Base-by-base conservation (phyloP, 2,888 invertebrate species). In the Ryuthela nishihirai region DNA sequence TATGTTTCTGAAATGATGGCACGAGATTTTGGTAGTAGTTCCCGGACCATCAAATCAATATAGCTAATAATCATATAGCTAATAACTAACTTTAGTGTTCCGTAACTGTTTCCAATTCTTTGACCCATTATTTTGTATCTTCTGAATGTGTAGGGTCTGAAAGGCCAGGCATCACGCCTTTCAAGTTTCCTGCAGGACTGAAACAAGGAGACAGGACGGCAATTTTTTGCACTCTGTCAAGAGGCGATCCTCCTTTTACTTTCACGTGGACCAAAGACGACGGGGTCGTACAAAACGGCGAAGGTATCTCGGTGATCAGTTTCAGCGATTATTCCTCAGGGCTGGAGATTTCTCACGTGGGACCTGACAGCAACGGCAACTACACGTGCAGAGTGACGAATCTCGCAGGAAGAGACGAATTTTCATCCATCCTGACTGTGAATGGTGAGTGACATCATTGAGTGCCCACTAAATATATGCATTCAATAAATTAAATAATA, bases 211-310 rank as follows among this genome's bases (percentile, higher is more conserved):
- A 32, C 39, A 39, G 41, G 20, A 35, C 25, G n/a, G 21, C 20
- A 7, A 36, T 42, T 7, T 21, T 36, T 9, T 62, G 56, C 40
- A 24, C 39, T 3, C 42, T 62, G 2, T 35, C 53, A 0, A 26
- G 49, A 32, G 64, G 64, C 9, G 44, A 48, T 25, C 29, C 43
- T 18, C 64, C 64, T n/a, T 50, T 63, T 12, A 21, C 20, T 12
- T 59, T 63, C 46, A 36, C 34, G 7, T 64, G 64, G 64, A 26
- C 32, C 35, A 62, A 54, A 55, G 44, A 62, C 48, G 54, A 52
- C n/a, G 18, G 10, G 4, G 21, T 10, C 7, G 12, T 50, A 3
- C 5, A 32, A 20, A 41, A 34, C 9, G 4, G 9, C n/a, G n/a
- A 12, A 7, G 17, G n/a, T 15, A 18, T 35, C 4, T 7, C 35